A percentile compares a stretch with the other conserved stretches of the same genome.
These are phyloP conservation scores for Pachyrhynchus sulphureomaculatus DNA, from an alignment of 1,140 invertebrate genomes.

Conservation along the genomic window DNA sequence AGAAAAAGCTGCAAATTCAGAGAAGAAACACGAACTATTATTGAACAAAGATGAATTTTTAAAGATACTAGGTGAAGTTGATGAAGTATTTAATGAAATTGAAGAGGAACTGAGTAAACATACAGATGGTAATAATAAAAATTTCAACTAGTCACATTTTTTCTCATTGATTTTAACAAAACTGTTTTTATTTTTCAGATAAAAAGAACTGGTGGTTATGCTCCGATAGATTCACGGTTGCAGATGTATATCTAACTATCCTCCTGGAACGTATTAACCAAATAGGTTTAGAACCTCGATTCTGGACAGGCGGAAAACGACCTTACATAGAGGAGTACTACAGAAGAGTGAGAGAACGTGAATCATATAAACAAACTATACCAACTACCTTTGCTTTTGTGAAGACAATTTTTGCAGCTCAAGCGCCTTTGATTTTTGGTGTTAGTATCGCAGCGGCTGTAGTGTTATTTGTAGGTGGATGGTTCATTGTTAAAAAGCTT, in stretches of 20 bases:
- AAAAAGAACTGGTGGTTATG: slow-evolving; percentile 66
- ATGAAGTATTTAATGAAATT: slow-evolving; percentile 60
- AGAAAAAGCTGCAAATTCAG: slow-evolving; percentile 62
- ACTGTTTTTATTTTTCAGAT: slow-evolving; percentile 45
- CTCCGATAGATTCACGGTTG: slow-evolving; percentile 68
- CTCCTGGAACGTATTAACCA: slow-evolving; percentile 68
- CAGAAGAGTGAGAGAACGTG: slow-evolving; percentile 60
- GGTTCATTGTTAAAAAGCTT: slow-evolving; percentile 54
- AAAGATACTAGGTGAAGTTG: slow-evolving; percentile 61
- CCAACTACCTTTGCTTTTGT: slow-evolving; percentile 56
- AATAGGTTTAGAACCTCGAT: slow-evolving; percentile 67
- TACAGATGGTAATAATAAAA: slow-evolving; percentile 57
- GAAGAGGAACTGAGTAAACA: slow-evolving; percentile 63
- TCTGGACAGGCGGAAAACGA: slow-evolving; percentile 65
- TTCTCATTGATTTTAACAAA: too few species aligned
- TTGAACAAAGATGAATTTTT: slow-evolving; percentile 62
- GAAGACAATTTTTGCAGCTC: slow-evolving; percentile 56
- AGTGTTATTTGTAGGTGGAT: slow-evolving; percentile 56
- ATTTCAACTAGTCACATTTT: too few species aligned
- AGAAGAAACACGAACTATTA: slow-evolving; percentile 59
- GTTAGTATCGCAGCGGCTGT: slow-evolving; percentile 59
- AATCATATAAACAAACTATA: slow-evolving; percentile 66
- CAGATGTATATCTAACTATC: slow-evolving; percentile 73
- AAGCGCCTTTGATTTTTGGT: slow-evolving; percentile 55
- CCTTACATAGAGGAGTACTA: slow-evolving; percentile 67